phyloP scores from a whole-genome alignment of 2,888 invertebrate species.

The Leucozona laternaria region DNA sequence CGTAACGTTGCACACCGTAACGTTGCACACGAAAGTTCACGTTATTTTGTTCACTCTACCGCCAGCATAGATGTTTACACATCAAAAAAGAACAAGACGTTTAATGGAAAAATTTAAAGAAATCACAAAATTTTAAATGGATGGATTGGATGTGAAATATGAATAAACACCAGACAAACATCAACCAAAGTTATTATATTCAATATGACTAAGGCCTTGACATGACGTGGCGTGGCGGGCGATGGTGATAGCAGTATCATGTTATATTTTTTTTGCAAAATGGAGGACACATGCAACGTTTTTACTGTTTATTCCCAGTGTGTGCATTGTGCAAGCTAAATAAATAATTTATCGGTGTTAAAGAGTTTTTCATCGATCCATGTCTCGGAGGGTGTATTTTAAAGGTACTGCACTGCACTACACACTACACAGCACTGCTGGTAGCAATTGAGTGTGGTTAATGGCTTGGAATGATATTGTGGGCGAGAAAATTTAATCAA shows the following conservation, averaged over 20 bases:
- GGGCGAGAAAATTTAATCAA: slow-evolving; percentile 56
- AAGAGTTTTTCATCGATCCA: slow-evolving; percentile 43
- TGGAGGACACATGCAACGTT: not conserved
- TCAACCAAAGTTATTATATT: not conserved
- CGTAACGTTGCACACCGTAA: too few species aligned
- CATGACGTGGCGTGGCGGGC: not conserved
- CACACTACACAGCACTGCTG: too few species aligned
- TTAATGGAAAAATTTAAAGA: too few species aligned
- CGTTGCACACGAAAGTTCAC: too few species aligned
- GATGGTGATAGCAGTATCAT: not conserved
- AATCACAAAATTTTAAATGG: too few species aligned
- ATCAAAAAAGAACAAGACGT: too few species aligned
- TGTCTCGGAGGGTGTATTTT: not conserved
- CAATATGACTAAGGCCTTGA: not conserved
- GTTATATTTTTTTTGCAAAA: not conserved
- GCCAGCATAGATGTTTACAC: too few species aligned
- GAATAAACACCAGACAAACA: not conserved
- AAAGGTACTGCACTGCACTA: not conserved
- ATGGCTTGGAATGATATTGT: slow-evolving; percentile 53
- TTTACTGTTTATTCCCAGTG: not conserved
- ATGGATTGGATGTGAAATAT: too few species aligned
- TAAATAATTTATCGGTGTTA: slow-evolving; percentile 64
- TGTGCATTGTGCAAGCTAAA: slow-evolving; percentile 40
- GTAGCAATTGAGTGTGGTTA: slow-evolving; percentile 59
- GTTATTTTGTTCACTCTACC: too few species aligned